Percentiles rank a stretch among this genome's conserved stretches.
Evolutionary conservation across 2,888 invertebrate genomes (phyloP).

Genomic region (Silvanus unidentatus): DNA sequence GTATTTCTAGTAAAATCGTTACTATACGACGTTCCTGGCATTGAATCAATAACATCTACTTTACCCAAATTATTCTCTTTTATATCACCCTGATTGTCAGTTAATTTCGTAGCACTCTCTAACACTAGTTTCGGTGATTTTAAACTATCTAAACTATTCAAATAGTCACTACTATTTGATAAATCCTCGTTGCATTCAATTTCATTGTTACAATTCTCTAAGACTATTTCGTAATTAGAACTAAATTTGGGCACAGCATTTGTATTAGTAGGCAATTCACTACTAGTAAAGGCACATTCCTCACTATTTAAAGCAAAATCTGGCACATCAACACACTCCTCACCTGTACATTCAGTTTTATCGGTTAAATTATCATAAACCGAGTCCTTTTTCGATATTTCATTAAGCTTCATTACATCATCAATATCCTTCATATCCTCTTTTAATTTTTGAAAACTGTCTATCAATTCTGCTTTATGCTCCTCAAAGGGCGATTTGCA

Average conservation of each 20-base stretch:
- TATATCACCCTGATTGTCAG: not conserved
- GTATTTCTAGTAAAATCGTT: not conserved
- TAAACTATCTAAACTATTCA: slow-evolving; percentile 30
- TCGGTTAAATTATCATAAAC: slow-evolving; percentile 23
- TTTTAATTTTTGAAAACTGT: slow-evolving; percentile 40
- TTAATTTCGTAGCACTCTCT: slow-evolving; percentile 19
- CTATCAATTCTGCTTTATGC: slow-evolving; percentile 37
- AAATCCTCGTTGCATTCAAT: not conserved
- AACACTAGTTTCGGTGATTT: slow-evolving; percentile 42
- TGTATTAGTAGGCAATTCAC: slow-evolving; percentile 8
- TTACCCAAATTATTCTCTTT: slow-evolving; percentile 17
- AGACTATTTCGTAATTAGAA: slow-evolving; percentile 13
- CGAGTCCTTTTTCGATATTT: slow-evolving; percentile 11
- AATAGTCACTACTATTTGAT: not conserved
- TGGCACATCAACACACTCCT: slow-evolving; percentile 37
- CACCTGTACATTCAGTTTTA: slow-evolving; percentile 34
- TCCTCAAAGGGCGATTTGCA: slow-evolving; percentile 35
- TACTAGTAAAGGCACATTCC: slow-evolving; percentile 24
- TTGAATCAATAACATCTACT: slow-evolving; percentile 5
- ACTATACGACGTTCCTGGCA: slow-evolving; percentile 4
- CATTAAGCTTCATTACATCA: not conserved
- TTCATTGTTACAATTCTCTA: slow-evolving; percentile 4
- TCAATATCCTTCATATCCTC: slow-evolving; percentile 25
- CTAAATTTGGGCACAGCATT: slow-evolving; percentile 23
- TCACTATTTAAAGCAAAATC: slow-evolving; percentile 28